Percentiles rank a stretch among this genome's conserved stretches.
phyloP scores from a whole-genome alignment of 2,113 vertebrate genomes.

The Mastomys coucha region DNA sequence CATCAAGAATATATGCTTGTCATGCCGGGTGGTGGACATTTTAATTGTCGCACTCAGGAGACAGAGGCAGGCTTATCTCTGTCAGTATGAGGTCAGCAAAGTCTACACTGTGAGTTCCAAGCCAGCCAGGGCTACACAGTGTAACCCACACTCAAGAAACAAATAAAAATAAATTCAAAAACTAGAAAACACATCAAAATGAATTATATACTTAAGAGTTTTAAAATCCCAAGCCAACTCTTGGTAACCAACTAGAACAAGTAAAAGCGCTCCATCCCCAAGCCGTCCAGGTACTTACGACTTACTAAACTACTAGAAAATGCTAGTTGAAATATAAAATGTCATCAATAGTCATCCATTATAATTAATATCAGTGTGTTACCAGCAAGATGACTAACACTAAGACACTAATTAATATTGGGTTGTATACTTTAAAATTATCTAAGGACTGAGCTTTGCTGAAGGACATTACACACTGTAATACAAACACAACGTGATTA shows the following conservation, averaged over 20 bases:
- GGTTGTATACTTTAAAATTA: conserved; percentile 65
- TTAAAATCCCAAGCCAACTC: conserved; percentile 53
- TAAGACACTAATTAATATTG: conserved; percentile 74
- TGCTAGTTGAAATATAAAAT: conserved; percentile 71
- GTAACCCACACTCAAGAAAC: neutral
- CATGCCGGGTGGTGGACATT: neutral
- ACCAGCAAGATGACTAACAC: conserved; percentile 71
- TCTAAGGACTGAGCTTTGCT: conserved; percentile 60
- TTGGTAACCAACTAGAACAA: conserved; percentile 70
- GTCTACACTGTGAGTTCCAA: neutral
- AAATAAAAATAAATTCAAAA: neutral
- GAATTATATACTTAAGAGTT: conserved; percentile 11
- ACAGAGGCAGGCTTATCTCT: neutral
- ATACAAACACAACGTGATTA: conserved; percentile 65
- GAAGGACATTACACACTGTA: conserved; percentile 55
- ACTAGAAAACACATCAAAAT: neutral
- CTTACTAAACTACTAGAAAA: conserved; percentile 72
- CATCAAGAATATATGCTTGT: conserved; percentile 23
- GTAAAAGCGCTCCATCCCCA: conserved; percentile 24
- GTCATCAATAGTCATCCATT: conserved; percentile 59
- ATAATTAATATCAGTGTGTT: conserved; percentile 67
- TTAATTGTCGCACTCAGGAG: neutral
- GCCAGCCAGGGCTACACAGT: neutral
- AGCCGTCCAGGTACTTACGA: conserved; percentile 63
- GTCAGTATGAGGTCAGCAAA: neutral